These are phyloP conservation scores for Pocota personata DNA, from an alignment of 2,888 invertebrate genomes.

Conservation along the genomic window DNA sequence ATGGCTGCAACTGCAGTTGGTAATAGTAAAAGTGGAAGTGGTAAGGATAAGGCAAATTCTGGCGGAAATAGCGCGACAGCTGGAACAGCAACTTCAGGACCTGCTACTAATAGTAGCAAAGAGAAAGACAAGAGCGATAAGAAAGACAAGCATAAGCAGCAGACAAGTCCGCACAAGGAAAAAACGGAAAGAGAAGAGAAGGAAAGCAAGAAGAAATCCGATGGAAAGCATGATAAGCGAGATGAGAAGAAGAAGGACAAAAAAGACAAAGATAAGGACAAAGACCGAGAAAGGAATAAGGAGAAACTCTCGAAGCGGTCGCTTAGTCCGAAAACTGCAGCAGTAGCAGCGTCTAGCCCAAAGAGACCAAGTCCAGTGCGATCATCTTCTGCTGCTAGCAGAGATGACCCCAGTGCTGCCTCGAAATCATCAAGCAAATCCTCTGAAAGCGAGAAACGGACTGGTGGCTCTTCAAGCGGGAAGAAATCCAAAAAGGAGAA, in stretches of 20 bases:
- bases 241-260: constrained; percentile 84
- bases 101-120: constrained; percentile 74
- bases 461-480: constrained; percentile 76
- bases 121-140: constrained; percentile 84
- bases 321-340: constrained; percentile 78
- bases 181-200: constrained; percentile 81
- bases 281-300: constrained; percentile 84
- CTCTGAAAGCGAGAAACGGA: constrained; percentile 43
- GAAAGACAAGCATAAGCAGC: constrained; percentile 84
- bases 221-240: constrained; percentile 82
- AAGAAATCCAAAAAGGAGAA: constrained; percentile 84
- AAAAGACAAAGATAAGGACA: constrained; percentile 82
- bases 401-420: constrained; percentile 42
- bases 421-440: constrained; percentile 68
- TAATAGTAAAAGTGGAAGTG: constrained; percentile 40
- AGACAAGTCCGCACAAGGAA: constrained; percentile 85
- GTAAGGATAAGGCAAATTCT: constrained; percentile 47
- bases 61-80: not conserved
- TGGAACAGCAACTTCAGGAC: constrained; percentile 50
- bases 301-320: constrained; percentile 83
- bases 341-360: constrained; percentile 76
- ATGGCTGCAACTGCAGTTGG: constrained; percentile 15
- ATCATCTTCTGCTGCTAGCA: constrained; percentile 58
- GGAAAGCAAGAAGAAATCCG: constrained; percentile 81
- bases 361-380: constrained; percentile 69